Base-by-base conservation (phyloP, 2,113 vertebrate species). In the Oryzias curvinotus region DNA sequence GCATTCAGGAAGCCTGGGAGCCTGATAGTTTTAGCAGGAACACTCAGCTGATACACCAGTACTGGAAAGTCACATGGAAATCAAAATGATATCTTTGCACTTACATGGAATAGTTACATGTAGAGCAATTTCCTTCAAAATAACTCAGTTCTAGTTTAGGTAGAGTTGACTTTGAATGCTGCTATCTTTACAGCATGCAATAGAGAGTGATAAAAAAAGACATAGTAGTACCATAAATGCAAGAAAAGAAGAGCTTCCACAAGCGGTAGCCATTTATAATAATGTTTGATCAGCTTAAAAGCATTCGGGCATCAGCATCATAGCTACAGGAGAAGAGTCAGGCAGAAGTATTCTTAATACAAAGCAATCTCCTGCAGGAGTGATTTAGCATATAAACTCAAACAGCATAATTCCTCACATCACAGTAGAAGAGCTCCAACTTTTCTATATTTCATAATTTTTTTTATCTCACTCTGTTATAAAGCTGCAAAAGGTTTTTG, bases 231-330 rank as follows among this genome's bases (percentile, higher is more conserved):
- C 23, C 47, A 58, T 48, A 6, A 18, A 36, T 53, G 15, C 42
- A 26, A 26, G 30, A 28, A 62, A 21, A 13, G 17, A 25, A 15
- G 45, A 66, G 21, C 3, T 63, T 10, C 41, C 44, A 30, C 28
- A 18, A 18, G 14, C 10, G 23, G 6, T 19, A 14, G 7, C 10
- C 41, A 44, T 47, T 49, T 25, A 30, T 5, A 1, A 4, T 42
- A 41, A 36, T 25, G 26, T 44, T 14, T n/a, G 17, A 4, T 47
- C 19, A 28, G 44, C 12, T 50, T 64, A 30, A 73, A 57, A 53
- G 41, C 44, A 48, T 52, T 54, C 14, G 56, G 62, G 13, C 36
- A 48, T 56, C 25, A 26, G 51, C 16, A 44, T 26, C 14, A 26
- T 62, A 43, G 15, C 47, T 52, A 64, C 19, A 52, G 23, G 19